Conservation (phyloP, 2,797 vertebrate genomes). For the Rhadinocentrus ornatus region DNA sequence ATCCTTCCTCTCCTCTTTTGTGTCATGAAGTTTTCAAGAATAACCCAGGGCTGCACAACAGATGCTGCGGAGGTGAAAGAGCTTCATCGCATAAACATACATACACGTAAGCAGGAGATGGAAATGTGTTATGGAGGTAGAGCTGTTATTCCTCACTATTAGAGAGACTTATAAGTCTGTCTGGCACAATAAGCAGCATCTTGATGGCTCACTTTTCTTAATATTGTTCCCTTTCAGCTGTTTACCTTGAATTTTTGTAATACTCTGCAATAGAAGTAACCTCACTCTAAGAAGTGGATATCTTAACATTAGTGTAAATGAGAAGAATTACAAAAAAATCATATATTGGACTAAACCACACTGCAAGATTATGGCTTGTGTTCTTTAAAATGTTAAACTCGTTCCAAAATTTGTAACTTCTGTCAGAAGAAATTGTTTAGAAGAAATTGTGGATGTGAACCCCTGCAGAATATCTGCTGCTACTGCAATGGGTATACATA, state of each 20-base stretch:
- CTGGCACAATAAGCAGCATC: conserved; percentile 19
- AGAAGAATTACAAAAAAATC: too few relatives aligned
- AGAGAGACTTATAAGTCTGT: conserved; percentile 33
- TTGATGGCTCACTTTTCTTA: conserved; percentile 38
- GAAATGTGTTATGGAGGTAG: conserved; percentile 45
- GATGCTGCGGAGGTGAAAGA: conserved; percentile 69
- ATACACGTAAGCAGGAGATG: conserved; percentile 31
- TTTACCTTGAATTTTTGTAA: conserved; percentile 22
- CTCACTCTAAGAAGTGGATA: neutral
- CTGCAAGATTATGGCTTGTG: neutral
- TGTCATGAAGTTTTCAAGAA: conserved; percentile 80
- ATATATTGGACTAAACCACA: neutral
- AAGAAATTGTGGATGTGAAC: conserved; percentile 29
- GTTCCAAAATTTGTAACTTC: conserved; percentile 12
- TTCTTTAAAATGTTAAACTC: conserved; percentile 1
- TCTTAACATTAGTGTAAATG: neutral
- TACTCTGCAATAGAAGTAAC: neutral
- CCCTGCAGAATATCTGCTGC: conserved; percentile 30
- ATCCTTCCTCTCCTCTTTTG: conserved; percentile 61
- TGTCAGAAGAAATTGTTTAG: too few relatives aligned
- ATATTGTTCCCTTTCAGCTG: neutral
- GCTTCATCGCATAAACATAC: conserved; percentile 37
- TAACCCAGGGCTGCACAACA: conserved; percentile 75
- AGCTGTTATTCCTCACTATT: conserved; percentile 48
- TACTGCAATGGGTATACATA: conserved; percentile 42